Evolutionary conservation across 64 coral and sea anemone genomes (phyloP), one percentile per base, ranked within the genome.

Genomic region (Astreopora myriophthalma): DNA sequence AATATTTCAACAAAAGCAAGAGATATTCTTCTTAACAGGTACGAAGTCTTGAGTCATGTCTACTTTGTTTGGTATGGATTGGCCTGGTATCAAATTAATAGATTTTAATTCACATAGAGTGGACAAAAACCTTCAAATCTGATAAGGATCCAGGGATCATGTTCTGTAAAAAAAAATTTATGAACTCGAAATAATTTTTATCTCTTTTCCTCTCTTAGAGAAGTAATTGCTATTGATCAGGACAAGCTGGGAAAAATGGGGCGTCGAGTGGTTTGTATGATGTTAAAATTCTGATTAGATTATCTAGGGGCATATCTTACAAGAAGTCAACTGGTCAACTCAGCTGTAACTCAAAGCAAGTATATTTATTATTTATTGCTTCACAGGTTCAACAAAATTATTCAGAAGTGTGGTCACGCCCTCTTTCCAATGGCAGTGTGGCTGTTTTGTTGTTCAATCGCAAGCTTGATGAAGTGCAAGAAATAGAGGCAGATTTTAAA

Each of bases 161-260:
- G 22, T 34, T 84, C 5, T 26, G 62, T 66, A 66, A 27, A 28
- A n/a, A 7, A 9, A 5, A 27, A 24, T 26, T 66, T 4, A n/a
- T n/a, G n/a, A n/a, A n/a, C n/a, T n/a, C n/a, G n/a, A 20, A 35
- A 32, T 36, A 0, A 14, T 42, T 9, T 25, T 48, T 61, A 62
- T 85, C 14, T 36, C 19, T 9, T 81, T 61, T 40, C 27, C 46
- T 1, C 0, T 90, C 44, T 28, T 31, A 96, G 95, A 76, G 95
- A 96, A 68, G 95, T 96, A 11, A 96, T 96, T 71, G 95, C 95
- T 80, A 87, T 96, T 73, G 42, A 93, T 80, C 95, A 96, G 30
- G 95, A 96, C 78, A 86, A 79, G 68, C 86, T 93, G 31, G 95
- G 95, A 10, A 96, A 90, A 75, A 96, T 96, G 95, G 95, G 95